Evolutionary conservation across 2,888 invertebrate species (phyloP).

Genomic region (Troides oblongomaculatus): DNA sequence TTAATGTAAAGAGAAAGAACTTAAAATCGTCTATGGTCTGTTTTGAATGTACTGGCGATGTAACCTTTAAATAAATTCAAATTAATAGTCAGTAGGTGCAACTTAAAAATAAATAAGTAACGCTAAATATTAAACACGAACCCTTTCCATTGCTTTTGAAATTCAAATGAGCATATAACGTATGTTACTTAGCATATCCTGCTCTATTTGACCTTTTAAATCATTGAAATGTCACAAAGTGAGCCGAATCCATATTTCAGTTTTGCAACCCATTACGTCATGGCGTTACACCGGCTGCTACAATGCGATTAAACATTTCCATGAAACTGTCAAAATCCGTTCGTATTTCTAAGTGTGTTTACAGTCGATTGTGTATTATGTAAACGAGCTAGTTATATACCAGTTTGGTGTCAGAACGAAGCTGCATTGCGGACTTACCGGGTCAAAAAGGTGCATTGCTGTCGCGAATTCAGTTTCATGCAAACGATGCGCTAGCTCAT

Average conservation of each 20-base stretch:
- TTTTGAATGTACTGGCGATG: slow-evolving; percentile 7
- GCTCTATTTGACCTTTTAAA: slow-evolving; percentile 47
- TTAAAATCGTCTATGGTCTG: slow-evolving; percentile 3
- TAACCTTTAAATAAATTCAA: slow-evolving; percentile 9
- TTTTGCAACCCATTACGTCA: slow-evolving; percentile 44
- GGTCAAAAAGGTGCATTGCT: slow-evolving; percentile 65
- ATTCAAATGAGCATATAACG: slow-evolving; percentile 20
- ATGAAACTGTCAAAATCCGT: slow-evolving; percentile 23
- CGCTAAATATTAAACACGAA: slow-evolving; percentile 10
- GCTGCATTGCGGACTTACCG: slow-evolving; percentile 66
- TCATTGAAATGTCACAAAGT: slow-evolving; percentile 50
- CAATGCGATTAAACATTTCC: slow-evolving; percentile 26
- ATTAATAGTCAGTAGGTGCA: slow-evolving; percentile 16
- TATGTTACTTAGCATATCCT: slow-evolving; percentile 22
- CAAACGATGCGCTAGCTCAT: slow-evolving; percentile 40
- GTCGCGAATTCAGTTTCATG: slow-evolving; percentile 48
- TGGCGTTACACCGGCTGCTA: slow-evolving; percentile 22
- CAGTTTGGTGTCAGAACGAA: slow-evolving; percentile 60
- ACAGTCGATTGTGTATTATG: slow-evolving; percentile 40
- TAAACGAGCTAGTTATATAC: slow-evolving; percentile 39
- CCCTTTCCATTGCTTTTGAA: slow-evolving; percentile 15
- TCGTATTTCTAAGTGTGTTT: slow-evolving; percentile 13
- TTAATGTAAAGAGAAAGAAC: slow-evolving; percentile 3
- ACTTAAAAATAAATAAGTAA: slow-evolving; percentile 16
- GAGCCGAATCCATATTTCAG: slow-evolving; percentile 48